Conservation (phyloP, 2,888 invertebrate species). For the Axea sp. region DNA sequence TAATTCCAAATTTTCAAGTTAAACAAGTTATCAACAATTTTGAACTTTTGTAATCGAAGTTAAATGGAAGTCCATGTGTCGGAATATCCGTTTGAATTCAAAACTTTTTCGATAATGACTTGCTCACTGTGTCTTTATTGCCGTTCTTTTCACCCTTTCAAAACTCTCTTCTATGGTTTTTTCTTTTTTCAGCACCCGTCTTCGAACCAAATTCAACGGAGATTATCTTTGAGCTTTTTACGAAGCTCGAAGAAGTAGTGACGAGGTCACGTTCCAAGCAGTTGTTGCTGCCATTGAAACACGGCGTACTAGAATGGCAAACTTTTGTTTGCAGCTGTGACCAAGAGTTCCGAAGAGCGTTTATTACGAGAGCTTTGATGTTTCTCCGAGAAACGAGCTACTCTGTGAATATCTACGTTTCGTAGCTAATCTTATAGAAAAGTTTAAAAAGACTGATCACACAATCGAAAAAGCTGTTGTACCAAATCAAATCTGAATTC, state of each 20-base stretch:
- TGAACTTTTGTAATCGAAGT: too few species aligned
- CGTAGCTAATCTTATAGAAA: slow-evolving; percentile 39
- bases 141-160: slow-evolving; percentile 49
- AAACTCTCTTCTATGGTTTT: slow-evolving; percentile 33
- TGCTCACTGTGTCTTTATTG: slow-evolving; percentile 36
- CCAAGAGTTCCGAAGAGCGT: slow-evolving; percentile 62
- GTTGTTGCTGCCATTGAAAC: slow-evolving; percentile 54
- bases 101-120: slow-evolving; percentile 65
- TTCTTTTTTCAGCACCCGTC: slow-evolving; percentile 33
- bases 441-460: slow-evolving; percentile 25
- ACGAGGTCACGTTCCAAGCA: slow-evolving; percentile 59
- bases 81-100: slow-evolving; percentile 9
- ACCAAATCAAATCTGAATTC: too few species aligned
- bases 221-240: slow-evolving; percentile 54
- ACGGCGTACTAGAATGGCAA: slow-evolving; percentile 56
- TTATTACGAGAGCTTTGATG: slow-evolving; percentile 63
- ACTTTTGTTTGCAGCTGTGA: slow-evolving; percentile 69
- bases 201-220: slow-evolving; percentile 37
- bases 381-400: slow-evolving; percentile 65
- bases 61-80: slow-evolving; percentile 42
- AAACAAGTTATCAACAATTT: too few species aligned
- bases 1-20: background rate
- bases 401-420: slow-evolving; percentile 53
- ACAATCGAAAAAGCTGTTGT: slow-evolving; percentile 25
- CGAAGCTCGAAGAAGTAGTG: slow-evolving; percentile 34